A percentile compares a stretch with the other conserved stretches of the same genome.
Conservation (phyloP, 2,113 vertebrate species). For the Chaenogobius annularis region DNA sequence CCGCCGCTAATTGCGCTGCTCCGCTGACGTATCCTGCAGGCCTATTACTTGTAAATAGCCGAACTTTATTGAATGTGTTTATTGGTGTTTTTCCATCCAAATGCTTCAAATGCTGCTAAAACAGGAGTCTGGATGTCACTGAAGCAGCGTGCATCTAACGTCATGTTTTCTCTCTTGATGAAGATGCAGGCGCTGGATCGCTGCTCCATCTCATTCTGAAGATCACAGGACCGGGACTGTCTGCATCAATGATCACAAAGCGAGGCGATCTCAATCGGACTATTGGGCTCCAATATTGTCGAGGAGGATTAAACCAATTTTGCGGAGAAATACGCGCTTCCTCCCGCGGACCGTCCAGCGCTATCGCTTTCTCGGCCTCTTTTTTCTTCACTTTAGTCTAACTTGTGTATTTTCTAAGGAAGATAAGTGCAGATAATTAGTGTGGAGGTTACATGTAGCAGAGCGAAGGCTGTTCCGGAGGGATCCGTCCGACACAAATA, state of each 20-base stretch:
- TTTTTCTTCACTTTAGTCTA: neutral
- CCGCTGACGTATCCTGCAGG: conserved; percentile 6
- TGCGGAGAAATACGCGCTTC: neutral
- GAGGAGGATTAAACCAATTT: neutral
- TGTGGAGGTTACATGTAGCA: conserved; percentile 48
- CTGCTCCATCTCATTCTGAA: neutral
- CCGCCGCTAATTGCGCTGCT: conserved; percentile 38
- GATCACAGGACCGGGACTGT: neutral
- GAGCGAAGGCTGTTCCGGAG: conserved; percentile 14
- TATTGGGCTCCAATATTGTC: neutral
- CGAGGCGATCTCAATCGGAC: neutral
- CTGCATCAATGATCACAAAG: neutral
- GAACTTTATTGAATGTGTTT: conserved; percentile 7
- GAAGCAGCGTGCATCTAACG: neutral
- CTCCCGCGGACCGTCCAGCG: neutral
- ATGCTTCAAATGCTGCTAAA: neutral
- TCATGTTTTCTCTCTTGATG: neutral
- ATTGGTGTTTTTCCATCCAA: neutral
- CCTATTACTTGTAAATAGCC: conserved; percentile 16
- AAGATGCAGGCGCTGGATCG: conserved; percentile 16
- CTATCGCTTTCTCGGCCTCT: neutral
- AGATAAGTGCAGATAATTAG: conserved; percentile 12
- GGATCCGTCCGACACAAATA: conserved; percentile 36
- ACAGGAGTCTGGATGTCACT: neutral
- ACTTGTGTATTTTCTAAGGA: neutral